These are phyloP conservation scores for Cichladusa arquata DNA, from an alignment of 2,113 vertebrate species.

Conservation along the genomic window DNA sequence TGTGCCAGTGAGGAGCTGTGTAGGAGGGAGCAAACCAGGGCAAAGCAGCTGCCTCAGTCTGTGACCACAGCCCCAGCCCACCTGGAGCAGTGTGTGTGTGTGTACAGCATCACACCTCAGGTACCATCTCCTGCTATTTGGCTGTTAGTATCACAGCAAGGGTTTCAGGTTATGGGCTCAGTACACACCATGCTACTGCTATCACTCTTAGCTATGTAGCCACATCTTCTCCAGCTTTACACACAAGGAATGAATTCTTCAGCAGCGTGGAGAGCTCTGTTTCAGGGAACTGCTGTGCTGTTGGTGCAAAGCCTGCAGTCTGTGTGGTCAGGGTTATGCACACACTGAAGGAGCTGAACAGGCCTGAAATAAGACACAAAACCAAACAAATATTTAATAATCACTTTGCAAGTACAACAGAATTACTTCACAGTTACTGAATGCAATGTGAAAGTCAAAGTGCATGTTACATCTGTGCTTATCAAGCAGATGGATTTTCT, in stretches of 20 bases:
- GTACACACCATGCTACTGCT: not conserved
- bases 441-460: not conserved
- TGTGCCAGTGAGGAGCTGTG: not conserved
- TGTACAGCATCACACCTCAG: not conserved
- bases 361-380: constrained; percentile 69
- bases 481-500: not conserved
- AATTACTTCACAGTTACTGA: not conserved
- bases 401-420: not conserved
- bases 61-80: rapidly evolving
- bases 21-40: not conserved
- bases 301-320: constrained; percentile 62
- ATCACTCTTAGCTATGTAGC: not conserved
- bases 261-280: rapidly evolving
- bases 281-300: not conserved
- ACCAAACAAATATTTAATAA: not conserved
- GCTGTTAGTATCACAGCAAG: constrained; percentile 24
- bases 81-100: not conserved
- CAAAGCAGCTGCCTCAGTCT: not conserved
- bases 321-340: constrained; percentile 60
- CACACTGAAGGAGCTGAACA: constrained; percentile 80
- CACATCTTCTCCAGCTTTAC: not conserved
- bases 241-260: not conserved
- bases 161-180: not conserved
- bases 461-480: not conserved
- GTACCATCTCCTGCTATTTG: not conserved